phyloP scores from a whole-genome alignment of 2,888 invertebrate species.

The Ypsolopha sequella region DNA sequence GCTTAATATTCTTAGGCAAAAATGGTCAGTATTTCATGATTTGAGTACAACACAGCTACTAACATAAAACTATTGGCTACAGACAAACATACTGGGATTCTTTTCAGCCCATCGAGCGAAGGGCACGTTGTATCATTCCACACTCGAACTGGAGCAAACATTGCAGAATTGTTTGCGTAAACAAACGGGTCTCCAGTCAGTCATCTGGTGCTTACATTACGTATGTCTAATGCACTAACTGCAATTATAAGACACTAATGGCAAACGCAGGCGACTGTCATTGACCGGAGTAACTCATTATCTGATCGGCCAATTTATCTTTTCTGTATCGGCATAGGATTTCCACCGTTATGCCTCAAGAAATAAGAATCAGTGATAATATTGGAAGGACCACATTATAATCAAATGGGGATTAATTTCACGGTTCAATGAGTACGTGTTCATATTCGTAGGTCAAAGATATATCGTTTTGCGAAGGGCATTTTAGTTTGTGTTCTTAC shows the following conservation, averaged over 20 bases:
- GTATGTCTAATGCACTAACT: neutral
- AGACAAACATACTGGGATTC: too few species aligned
- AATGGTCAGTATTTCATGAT: too few species aligned
- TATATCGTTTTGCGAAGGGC: too few species aligned
- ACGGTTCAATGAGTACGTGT: neutral
- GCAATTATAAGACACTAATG: slow-evolving; percentile 3
- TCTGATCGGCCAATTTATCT: too few species aligned
- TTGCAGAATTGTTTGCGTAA: neutral
- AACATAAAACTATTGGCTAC: too few species aligned
- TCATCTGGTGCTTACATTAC: slow-evolving; percentile 2
- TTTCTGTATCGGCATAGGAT: too few species aligned
- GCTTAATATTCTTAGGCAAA: too few species aligned
- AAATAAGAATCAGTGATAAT: too few species aligned
- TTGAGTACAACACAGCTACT: too few species aligned
- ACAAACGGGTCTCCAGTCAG: neutral
- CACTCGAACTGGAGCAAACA: neutral
- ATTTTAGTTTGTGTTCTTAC: too few species aligned
- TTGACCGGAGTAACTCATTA: neutral
- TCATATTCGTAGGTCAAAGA: too few species aligned
- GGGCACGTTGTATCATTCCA: neutral
- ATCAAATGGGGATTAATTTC: neutral
- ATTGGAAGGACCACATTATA: neutral
- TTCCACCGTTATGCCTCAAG: too few species aligned
- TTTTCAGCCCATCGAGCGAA: neutral
- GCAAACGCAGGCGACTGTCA: slow-evolving; percentile 1